Percentiles rank a stretch among this genome's conserved stretches.
phyloP scores from a whole-genome alignment of 2,113 vertebrate species.

The Ictalurus punctatus region DNA sequence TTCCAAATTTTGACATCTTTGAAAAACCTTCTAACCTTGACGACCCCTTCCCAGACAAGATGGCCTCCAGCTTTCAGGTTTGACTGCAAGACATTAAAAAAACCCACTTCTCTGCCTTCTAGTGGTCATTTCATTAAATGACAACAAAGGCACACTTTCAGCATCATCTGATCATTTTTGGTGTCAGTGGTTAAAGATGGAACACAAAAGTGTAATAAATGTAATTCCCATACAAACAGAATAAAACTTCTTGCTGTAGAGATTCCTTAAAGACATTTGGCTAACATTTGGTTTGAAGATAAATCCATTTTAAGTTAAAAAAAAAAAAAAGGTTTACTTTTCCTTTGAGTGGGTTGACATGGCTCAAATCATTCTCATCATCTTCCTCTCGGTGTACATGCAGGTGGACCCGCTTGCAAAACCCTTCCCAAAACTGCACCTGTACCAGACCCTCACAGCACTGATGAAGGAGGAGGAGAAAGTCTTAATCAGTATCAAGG shows the following conservation, averaged over 20 bases:
- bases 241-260: not conserved
- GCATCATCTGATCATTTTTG: not conserved
- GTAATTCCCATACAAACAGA: not conserved
- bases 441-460: slow-evolving; percentile 69
- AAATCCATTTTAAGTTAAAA: not conserved
- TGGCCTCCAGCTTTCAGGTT: slow-evolving; percentile 79
- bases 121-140: not conserved
- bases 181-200: not conserved
- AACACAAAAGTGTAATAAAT: not conserved
- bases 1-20: slow-evolving; percentile 77
- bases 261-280: not conserved
- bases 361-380: not conserved
- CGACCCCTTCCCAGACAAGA: slow-evolving; percentile 65
- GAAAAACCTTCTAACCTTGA: slow-evolving; percentile 62
- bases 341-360: not conserved
- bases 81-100: not conserved
- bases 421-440: slow-evolving; percentile 63
- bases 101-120: not conserved
- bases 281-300: not conserved
- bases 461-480: slow-evolving; percentile 72
- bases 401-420: slow-evolving; percentile 76
- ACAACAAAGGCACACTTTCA: not conserved
- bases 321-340: too few relatives aligned
- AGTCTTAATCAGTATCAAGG: slow-evolving; percentile 60
- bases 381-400: slow-evolving; percentile 36